These are phyloP conservation scores for Haemorhous mexicanus DNA, from an alignment of 2,113 vertebrate genomes.

Conservation along the genomic window DNA sequence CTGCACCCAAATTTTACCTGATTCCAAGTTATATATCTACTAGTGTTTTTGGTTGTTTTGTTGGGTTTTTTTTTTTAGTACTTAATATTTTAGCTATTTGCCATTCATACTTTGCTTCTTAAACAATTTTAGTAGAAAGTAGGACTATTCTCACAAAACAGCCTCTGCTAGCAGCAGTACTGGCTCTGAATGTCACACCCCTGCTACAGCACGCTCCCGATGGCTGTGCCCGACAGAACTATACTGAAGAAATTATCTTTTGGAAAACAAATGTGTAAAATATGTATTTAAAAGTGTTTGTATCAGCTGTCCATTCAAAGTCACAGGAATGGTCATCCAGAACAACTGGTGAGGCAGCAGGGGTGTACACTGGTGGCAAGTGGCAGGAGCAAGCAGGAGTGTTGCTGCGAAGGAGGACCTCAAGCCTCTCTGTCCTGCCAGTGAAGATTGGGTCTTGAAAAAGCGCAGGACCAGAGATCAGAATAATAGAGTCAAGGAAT, in stretches of 20 bases:
- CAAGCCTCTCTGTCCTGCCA: not conserved
- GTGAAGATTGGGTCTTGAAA: not conserved
- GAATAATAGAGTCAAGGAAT: not conserved
- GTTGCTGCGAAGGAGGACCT: rapidly evolving
- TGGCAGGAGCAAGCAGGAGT: not conserved
- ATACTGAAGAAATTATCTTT: not conserved
- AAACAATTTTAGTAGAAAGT: not conserved
- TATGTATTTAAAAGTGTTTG: rapidly evolving
- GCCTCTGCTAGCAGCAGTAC: not conserved
- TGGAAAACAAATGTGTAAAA: not conserved
- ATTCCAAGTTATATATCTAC: not conserved
- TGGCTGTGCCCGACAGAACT: rapidly evolving
- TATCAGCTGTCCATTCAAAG: not conserved
- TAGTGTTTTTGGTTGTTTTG: not conserved
- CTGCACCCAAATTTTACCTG: not conserved
- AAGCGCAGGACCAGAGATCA: not conserved
- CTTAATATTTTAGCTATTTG: not conserved
- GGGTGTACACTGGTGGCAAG: rapidly evolving
- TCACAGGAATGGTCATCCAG: not conserved
- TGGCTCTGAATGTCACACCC: not conserved
- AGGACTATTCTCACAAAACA: not conserved
- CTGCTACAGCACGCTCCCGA: not conserved
- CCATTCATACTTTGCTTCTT: not conserved
- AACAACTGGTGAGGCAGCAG: not conserved
- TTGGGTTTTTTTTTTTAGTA: no score